Conservation (phyloP, 2,113 vertebrate species). For the Meriones unguiculatus region DNA sequence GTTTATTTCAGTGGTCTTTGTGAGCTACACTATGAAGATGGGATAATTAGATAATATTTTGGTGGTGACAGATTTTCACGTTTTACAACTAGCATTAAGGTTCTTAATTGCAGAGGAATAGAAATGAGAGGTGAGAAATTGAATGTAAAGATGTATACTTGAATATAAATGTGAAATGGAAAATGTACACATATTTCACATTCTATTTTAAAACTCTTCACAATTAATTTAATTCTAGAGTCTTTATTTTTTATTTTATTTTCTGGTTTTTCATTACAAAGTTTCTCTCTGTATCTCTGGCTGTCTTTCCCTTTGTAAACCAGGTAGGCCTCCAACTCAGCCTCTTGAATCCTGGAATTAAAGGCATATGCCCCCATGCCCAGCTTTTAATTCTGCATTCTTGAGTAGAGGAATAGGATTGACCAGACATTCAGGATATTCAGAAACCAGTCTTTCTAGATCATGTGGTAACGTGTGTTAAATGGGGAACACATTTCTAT, state of each 20-base stretch:
- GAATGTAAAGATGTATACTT: not conserved
- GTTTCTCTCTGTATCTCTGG: not conserved
- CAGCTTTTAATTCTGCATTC: not conserved
- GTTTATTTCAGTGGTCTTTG: not conserved
- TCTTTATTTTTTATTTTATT: not conserved
- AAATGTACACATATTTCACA: not conserved
- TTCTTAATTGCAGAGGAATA: not conserved
- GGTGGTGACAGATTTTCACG: not conserved
- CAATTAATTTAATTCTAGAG: not conserved
- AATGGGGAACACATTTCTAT: not conserved
- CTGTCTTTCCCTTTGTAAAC: not conserved
- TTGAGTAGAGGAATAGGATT: not conserved
- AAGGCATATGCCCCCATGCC: not conserved
- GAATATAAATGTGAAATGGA: not conserved
- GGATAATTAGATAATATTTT: not conserved
- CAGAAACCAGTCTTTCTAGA: not conserved
- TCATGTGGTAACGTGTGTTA: not conserved
- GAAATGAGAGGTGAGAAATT: not conserved
- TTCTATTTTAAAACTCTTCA: not conserved
- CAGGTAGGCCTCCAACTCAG: not conserved
- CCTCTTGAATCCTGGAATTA: not conserved
- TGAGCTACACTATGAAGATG: not conserved
- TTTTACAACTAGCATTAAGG: not conserved
- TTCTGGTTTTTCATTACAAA: not conserved
- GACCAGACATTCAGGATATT: not conserved